Conservation (phyloP, 2,113 vertebrate genomes). For the Plotosus lineatus region DNA sequence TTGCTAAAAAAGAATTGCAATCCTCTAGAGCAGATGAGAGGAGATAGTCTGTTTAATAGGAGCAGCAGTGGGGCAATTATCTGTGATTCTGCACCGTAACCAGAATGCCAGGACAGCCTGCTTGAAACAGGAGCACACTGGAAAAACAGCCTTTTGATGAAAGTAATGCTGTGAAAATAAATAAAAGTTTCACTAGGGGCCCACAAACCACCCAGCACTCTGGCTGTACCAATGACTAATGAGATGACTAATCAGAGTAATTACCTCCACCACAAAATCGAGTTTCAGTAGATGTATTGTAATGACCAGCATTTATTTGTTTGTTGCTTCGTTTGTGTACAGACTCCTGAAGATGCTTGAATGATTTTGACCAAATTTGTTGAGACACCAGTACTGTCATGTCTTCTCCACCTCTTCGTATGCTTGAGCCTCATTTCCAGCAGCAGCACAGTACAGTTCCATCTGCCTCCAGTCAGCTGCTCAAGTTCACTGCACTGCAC, state of each 20-base stretch:
- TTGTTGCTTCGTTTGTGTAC: too few relatives aligned
- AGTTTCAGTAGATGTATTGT: too few relatives aligned
- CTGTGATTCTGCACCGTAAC: constrained; percentile 48
- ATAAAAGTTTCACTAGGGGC: constrained; percentile 15
- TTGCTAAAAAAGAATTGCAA: constrained; percentile 58
- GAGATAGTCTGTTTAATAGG: constrained; percentile 56
- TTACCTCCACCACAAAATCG: too few relatives aligned
- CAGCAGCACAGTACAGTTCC: too few relatives aligned
- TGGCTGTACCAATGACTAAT: constrained; percentile 13
- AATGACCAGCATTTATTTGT: too few relatives aligned
- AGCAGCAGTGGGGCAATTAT: constrained; percentile 59
- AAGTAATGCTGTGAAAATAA: constrained; percentile 6
- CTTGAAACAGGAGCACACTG: background rate
- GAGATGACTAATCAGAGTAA: constrained; percentile 23
- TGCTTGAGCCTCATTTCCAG: too few relatives aligned
- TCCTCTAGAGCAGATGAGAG: constrained; percentile 48
- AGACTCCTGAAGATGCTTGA: too few relatives aligned
- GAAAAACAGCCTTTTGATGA: background rate
- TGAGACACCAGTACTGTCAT: too few relatives aligned
- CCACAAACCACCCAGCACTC: constrained; percentile 3
- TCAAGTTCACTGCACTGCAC: too few relatives aligned
- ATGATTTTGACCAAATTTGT: too few relatives aligned
- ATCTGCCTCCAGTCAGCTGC: too few relatives aligned
- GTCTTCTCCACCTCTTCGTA: too few relatives aligned
- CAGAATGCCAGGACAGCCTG: constrained; percentile 28